A percentile compares a stretch with the other conserved stretches of the same genome.
phyloP scores from a whole-genome alignment of 1,140 invertebrate genomes.

The Grapholita molesta region DNA sequence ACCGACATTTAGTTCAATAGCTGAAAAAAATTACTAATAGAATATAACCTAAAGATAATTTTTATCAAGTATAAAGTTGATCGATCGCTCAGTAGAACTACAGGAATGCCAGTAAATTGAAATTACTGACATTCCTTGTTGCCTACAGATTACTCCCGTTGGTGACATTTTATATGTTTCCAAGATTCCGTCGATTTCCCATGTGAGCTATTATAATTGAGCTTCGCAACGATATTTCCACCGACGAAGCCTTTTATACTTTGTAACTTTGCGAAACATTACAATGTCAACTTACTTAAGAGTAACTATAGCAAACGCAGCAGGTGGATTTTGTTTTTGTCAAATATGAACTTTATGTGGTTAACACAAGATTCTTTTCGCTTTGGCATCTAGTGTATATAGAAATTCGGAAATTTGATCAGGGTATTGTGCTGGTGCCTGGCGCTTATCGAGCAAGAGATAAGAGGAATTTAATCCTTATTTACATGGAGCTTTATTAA shows the following conservation, averaged over 20 bases:
- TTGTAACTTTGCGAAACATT: background rate
- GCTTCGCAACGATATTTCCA: background rate
- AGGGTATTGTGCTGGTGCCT: background rate
- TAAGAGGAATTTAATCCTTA: constrained; percentile 10
- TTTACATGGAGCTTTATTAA: constrained; percentile 9
- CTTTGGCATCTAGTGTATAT: background rate
- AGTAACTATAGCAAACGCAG: background rate
- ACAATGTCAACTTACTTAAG: background rate
- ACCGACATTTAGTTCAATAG: background rate
- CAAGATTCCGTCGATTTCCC: constrained; percentile 6
- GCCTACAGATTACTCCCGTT: background rate
- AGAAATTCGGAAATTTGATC: background rate
- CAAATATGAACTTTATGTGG: background rate
- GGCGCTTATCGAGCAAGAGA: constrained; percentile 1
- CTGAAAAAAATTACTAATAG: too few relatives aligned
- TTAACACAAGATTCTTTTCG: background rate
- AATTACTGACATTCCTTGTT: background rate
- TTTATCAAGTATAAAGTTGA: too few relatives aligned
- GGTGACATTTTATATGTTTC: constrained; percentile 9
- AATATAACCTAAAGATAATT: too few relatives aligned
- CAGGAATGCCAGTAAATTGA: too few relatives aligned
- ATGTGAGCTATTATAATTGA: constrained; percentile 5
- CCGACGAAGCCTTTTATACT: background rate
- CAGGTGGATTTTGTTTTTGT: background rate
- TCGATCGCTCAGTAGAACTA: too few relatives aligned